Conservation (phyloP, 2,113 vertebrate genomes). For the Perognathus longimembris region DNA sequence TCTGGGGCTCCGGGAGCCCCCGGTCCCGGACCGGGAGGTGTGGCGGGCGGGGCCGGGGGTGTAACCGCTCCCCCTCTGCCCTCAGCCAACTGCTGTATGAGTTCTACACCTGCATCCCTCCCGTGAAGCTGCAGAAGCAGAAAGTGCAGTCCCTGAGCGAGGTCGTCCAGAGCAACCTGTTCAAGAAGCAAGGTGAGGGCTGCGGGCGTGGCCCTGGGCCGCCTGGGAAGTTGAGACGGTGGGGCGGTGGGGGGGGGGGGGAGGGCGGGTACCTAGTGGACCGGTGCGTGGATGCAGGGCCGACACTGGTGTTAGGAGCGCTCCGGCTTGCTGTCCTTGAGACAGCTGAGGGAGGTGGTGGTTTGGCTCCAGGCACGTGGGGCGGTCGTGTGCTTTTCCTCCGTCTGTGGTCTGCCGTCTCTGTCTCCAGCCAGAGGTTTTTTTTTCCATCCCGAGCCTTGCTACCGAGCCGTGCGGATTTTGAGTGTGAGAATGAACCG, state of each 20-base stretch:
- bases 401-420: not conserved
- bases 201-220: too few relatives aligned
- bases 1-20: too few relatives aligned
- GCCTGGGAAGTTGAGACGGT: too few relatives aligned
- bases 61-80: not conserved
- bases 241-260: too few relatives aligned
- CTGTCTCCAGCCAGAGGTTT: not conserved
- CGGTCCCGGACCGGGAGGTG: too few relatives aligned
- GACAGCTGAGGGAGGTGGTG: not conserved
- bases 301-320: constrained; percentile 3
- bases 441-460: constrained; percentile 23
- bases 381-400: too few relatives aligned
- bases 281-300: too few relatives aligned
- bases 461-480: constrained; percentile 24
- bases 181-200: constrained; percentile 93
- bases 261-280: too few relatives aligned
- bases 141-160: constrained; percentile 98
- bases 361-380: not conserved
- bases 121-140: constrained; percentile 94
- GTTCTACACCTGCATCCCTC: constrained; percentile 96
- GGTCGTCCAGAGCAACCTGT: constrained; percentile 95
- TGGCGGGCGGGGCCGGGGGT: too few relatives aligned
- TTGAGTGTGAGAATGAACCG: constrained; percentile 22
- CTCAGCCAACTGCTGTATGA: constrained; percentile 94
- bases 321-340: constrained; percentile 24